Evolutionary conservation across 2,797 vertebrate genomes (phyloP).

Genomic region (Cuculus canorus): DNA sequence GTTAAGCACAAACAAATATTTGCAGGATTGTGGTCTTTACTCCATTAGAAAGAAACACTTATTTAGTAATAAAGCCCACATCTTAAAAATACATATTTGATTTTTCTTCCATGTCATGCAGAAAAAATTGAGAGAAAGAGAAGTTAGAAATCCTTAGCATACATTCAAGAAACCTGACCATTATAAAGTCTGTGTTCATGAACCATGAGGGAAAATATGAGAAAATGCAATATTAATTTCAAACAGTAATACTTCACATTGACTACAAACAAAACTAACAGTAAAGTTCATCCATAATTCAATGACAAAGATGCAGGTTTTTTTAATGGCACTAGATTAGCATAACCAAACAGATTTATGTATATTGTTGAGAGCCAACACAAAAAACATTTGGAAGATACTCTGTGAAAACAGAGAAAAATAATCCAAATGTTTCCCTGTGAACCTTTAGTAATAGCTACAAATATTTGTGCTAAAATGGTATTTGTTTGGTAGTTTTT

Average conservation of each 20-base stretch:
- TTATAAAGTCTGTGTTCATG: not conserved
- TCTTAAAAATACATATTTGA: not conserved
- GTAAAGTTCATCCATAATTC: conserved; percentile 18
- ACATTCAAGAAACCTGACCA: not conserved
- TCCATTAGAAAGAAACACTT: not conserved
- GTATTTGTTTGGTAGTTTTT: not conserved
- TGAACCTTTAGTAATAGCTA: not conserved
- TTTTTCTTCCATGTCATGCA: not conserved
- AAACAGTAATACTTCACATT: not conserved
- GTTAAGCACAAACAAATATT: not conserved
- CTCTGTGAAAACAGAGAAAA: conserved; percentile 25
- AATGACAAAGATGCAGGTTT: not conserved
- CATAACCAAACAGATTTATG: conserved; percentile 30
- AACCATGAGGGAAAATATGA: not conserved
- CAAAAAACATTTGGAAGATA: conserved; percentile 31
- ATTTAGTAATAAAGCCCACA: not conserved
- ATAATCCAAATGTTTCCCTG: not conserved
- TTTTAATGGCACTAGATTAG: not conserved
- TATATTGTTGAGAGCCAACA: not conserved
- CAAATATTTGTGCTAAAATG: not conserved
- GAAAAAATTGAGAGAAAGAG: not conserved
- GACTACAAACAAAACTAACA: conserved; percentile 2
- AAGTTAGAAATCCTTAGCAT: not conserved
- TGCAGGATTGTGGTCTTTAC: not conserved
- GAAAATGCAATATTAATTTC: conserved; percentile 22